Conservation (phyloP, 2,113 vertebrate species). For the Sorex fumeus region DNA sequence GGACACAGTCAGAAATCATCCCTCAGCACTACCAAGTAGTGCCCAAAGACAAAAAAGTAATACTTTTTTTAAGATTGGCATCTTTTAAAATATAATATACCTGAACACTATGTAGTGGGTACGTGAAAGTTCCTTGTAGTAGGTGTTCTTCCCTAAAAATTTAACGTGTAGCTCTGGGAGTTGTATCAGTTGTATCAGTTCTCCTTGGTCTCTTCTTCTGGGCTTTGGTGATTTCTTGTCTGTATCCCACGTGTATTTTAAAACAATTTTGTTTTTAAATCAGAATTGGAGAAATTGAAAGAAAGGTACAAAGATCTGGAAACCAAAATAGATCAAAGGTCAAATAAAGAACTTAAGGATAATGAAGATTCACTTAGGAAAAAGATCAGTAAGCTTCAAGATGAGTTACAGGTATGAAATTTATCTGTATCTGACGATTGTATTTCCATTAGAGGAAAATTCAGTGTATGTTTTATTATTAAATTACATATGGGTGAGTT, state of each 20-base stretch:
- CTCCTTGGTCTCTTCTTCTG: slow-evolving; percentile 1
- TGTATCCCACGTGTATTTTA: background rate
- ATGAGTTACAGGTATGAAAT: slow-evolving; percentile 87
- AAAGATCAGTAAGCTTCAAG: slow-evolving; percentile 83
- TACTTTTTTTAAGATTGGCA: too few species aligned
- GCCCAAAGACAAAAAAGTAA: too few species aligned
- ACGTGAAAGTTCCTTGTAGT: background rate
- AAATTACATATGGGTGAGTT: slow-evolving; percentile 28
- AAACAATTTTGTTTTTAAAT: slow-evolving; percentile 67
- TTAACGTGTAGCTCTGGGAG: slow-evolving; percentile 10
- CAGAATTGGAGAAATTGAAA: slow-evolving; percentile 90
- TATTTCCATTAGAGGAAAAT: slow-evolving; percentile 46
- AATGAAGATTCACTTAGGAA: slow-evolving; percentile 42
- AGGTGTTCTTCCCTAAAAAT: slow-evolving; percentile 27
- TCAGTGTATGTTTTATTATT: slow-evolving; percentile 41
- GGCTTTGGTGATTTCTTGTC: background rate
- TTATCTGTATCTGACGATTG: slow-evolving; percentile 23
- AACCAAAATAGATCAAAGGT: slow-evolving; percentile 65
- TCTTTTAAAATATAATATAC: background rate
- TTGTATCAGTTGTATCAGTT: slow-evolving; percentile 16
- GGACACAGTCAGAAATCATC: too few species aligned
- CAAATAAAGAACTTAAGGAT: slow-evolving; percentile 67
- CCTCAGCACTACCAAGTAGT: too few species aligned
- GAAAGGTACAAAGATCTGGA: slow-evolving; percentile 84
- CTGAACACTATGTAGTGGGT: slow-evolving; percentile 11